phyloP scores from a whole-genome alignment of 1,140 invertebrate genomes.

The Formica selysi region DNA sequence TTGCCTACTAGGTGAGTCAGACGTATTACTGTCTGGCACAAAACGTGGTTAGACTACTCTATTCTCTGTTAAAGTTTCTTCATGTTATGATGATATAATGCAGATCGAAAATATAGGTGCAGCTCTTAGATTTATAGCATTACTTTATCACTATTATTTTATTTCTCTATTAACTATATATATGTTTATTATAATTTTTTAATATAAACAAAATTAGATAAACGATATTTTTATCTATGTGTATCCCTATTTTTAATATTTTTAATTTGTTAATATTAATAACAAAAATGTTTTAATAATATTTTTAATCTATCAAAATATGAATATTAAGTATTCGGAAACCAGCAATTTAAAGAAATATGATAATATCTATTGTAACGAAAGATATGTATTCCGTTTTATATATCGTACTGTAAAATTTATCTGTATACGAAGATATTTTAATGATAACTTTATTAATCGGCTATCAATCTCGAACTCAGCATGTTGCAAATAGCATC shows the following conservation, averaged over 20 bases:
- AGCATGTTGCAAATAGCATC: conserved; percentile 43
- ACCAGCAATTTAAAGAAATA: background rate
- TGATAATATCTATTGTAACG: background rate
- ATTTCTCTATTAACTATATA: background rate
- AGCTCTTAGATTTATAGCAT: conserved; percentile 42
- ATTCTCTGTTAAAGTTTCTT: conserved; percentile 57
- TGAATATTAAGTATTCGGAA: background rate
- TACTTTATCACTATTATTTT: background rate
- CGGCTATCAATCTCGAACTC: conserved; percentile 43
- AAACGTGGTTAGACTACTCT: conserved; percentile 53
- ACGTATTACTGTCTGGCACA: conserved; percentile 48
- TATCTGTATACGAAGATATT: background rate
- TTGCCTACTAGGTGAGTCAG: conserved; percentile 68
- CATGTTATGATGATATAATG: conserved; percentile 61
- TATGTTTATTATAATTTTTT: background rate
- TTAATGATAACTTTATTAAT: conserved; percentile 29
- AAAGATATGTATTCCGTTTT: background rate
- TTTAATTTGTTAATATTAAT: background rate
- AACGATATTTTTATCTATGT: background rate
- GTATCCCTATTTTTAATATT: background rate
- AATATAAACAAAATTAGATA: background rate
- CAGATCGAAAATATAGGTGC: conserved; percentile 47
- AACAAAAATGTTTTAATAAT: background rate
- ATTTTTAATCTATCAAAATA: background rate
- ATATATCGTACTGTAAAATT: background rate